Evolutionary conservation across 1,140 invertebrate genomes (phyloP).

Genomic region (Epicauta chinensis): DNA sequence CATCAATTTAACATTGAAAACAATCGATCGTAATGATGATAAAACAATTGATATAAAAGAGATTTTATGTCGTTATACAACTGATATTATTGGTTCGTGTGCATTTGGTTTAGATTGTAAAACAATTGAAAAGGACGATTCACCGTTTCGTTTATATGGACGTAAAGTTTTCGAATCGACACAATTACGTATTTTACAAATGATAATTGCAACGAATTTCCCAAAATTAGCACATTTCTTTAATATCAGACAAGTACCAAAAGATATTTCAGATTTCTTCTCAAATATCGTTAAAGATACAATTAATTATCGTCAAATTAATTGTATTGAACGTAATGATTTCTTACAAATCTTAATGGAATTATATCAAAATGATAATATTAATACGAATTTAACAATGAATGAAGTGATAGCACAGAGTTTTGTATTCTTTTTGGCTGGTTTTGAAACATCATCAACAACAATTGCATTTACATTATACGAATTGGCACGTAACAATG

Average conservation of each 20-base stretch:
- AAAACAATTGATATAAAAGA: constrained; percentile 42
- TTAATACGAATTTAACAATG: constrained; percentile 16
- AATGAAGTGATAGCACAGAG: constrained; percentile 44
- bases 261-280: constrained; percentile 17
- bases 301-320: constrained; percentile 7
- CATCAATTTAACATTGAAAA: background rate
- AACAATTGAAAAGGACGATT: constrained; percentile 37
- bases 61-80: constrained; percentile 42
- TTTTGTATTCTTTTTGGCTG: constrained; percentile 51
- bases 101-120: constrained; percentile 44
- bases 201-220: constrained; percentile 3
- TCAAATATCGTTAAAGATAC: constrained; percentile 16
- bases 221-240: constrained; percentile 3
- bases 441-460: constrained; percentile 56
- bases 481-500: constrained; percentile 48
- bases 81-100: constrained; percentile 44
- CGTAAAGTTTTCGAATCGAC: constrained; percentile 3
- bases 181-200: background rate
- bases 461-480: constrained; percentile 48
- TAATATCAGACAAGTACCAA: background rate
- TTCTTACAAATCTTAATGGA: constrained; percentile 55
- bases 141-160: constrained; percentile 33
- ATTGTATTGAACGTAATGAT: constrained; percentile 46
- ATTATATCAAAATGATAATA: constrained; percentile 44
- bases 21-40: constrained; percentile 18